phyloP scores from a whole-genome alignment of 1,140 invertebrate genomes.

The Physella acuta region DNA sequence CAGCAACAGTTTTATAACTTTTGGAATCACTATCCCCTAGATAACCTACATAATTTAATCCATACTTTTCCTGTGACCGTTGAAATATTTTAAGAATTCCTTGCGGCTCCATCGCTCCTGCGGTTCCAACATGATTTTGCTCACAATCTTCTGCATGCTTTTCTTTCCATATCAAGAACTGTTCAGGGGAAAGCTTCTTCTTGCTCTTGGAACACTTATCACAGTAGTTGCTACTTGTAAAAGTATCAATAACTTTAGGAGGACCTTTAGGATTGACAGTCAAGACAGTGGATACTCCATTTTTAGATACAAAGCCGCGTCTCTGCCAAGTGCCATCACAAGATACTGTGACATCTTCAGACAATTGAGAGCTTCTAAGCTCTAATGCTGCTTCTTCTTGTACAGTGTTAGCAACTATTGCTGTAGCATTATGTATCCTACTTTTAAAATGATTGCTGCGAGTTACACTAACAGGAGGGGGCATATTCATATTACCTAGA shows the following conservation, averaged over 20 bases:
- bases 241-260: neutral
- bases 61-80: neutral
- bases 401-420: neutral
- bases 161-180: neutral
- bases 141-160: neutral
- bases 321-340: conserved; percentile 11
- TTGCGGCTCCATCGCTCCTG: neutral
- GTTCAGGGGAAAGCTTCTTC: neutral
- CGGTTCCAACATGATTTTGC: neutral
- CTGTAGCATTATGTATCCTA: neutral
- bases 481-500: conserved; percentile 7
- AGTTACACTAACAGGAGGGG: neutral
- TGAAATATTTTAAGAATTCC: neutral
- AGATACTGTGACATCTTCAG: neutral
- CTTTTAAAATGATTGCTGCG: neutral
- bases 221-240: neutral
- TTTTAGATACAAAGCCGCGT: neutral
- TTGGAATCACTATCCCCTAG: neutral
- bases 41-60: neutral
- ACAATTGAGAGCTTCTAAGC: neutral
- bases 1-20: neutral
- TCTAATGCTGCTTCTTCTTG: neutral
- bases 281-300: neutral
- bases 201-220: conserved; percentile 1
- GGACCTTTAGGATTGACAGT: neutral